A percentile compares a stretch with the other conserved stretches of the same genome.
phyloP scores from a whole-genome alignment of 2,113 vertebrate species.

The Zosterops lateralis region DNA sequence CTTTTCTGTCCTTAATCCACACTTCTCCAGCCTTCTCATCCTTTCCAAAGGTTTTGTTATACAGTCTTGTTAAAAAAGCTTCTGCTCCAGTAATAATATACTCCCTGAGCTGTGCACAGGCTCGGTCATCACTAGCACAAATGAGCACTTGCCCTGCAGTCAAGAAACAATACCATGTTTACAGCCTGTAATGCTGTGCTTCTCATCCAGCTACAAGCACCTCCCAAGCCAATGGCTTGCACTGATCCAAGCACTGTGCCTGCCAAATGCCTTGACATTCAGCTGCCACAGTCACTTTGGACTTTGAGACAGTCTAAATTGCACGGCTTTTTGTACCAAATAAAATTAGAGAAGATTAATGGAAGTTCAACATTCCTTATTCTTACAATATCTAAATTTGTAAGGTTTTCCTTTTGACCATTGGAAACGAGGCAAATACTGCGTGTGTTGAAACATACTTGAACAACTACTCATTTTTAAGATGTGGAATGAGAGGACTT shows the following conservation, averaged over 20 bases:
- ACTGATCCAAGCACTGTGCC: not conserved
- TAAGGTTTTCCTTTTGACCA: not conserved
- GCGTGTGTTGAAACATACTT: not conserved
- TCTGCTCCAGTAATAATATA: conserved; percentile 81
- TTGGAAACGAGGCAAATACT: not conserved
- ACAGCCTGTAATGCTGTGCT: not conserved
- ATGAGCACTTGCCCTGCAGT: conserved; percentile 88
- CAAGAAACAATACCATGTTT: not conserved
- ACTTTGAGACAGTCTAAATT: not conserved
- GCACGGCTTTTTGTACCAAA: not conserved
- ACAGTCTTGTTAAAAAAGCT: conserved; percentile 82
- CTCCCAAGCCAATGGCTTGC: not conserved
- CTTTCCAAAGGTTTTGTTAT: conserved; percentile 84
- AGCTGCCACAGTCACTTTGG: not conserved
- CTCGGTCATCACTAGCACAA: conserved; percentile 93
- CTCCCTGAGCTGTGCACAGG: conserved; percentile 92
- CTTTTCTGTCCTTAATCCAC: conserved; percentile 63
- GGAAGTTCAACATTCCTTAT: not conserved
- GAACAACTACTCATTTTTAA: not conserved
- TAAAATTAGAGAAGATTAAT: not conserved
- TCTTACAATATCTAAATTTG: not conserved
- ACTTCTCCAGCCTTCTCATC: conserved; percentile 69
- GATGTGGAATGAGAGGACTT: not conserved
- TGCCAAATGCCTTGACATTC: not conserved
- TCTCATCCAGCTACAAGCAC: not conserved